Conservation (phyloP, 1,140 invertebrate genomes). For the Papilio aristodemus region DNA sequence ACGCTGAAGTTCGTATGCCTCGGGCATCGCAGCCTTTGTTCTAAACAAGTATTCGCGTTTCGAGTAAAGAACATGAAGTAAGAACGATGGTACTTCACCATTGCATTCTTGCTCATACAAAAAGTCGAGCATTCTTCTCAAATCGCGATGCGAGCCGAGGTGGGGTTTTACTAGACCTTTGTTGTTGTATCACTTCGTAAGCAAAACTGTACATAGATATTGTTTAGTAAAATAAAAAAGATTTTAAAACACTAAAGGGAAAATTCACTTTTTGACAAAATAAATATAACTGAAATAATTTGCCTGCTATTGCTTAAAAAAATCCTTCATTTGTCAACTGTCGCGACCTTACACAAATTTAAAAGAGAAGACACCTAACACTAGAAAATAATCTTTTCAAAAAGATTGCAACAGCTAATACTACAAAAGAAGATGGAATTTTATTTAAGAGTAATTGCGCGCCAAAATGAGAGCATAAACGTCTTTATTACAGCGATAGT, state of each 20-base stretch:
- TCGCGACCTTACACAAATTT: no score
- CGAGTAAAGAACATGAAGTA: conserved; percentile 30
- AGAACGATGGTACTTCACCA: conserved; percentile 29
- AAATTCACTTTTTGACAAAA: no score
- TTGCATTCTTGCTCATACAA: conserved; percentile 30
- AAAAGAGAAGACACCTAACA: no score
- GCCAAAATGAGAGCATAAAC: not conserved
- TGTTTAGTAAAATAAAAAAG: not conserved
- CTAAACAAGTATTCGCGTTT: conserved; percentile 27
- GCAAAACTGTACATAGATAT: conserved; percentile 3
- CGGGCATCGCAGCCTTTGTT: conserved; percentile 24
- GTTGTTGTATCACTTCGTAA: conserved; percentile 6
- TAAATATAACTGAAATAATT: no score
- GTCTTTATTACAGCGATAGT: conserved; percentile 9
- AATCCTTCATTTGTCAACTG: no score
- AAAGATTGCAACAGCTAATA: no score
- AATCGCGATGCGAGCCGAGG: conserved; percentile 22
- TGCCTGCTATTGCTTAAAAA: no score
- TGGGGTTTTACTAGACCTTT: conserved; percentile 22
- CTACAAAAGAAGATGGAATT: no score
- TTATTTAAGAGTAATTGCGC: not conserved
- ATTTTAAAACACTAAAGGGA: no score
- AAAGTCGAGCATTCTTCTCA: conserved; percentile 30
- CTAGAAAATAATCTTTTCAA: no score
- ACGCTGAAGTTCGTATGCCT: conserved; percentile 25